Evolutionary conservation across 2,797 vertebrate species (phyloP).

Genomic region (Halcyon badia): DNA sequence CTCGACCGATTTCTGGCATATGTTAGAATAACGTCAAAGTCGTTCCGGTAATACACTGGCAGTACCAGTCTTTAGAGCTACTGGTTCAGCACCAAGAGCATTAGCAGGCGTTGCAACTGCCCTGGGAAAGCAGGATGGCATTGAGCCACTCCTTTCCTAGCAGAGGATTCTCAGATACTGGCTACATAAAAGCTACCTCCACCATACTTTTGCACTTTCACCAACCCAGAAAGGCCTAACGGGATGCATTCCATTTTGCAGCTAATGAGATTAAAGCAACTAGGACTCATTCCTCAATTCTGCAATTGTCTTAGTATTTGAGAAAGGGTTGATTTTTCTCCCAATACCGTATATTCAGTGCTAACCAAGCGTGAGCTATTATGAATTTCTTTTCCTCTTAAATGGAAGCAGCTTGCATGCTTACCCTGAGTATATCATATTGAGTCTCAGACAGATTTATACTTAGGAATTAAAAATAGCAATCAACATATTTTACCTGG

Average conservation of each 20-base stretch:
- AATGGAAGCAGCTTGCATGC: neutral
- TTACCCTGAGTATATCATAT: neutral
- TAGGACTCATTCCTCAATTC: neutral
- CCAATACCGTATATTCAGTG: neutral
- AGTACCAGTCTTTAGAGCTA: neutral
- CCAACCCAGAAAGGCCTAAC: neutral
- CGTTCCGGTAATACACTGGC: neutral
- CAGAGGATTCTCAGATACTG: neutral
- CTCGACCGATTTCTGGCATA: neutral
- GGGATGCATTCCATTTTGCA: neutral
- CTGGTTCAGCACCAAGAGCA: slow-evolving; percentile 31
- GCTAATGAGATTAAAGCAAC: neutral
- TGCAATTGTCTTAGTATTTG: neutral
- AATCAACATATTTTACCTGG: neutral
- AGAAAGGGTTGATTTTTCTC: neutral
- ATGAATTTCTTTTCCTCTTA: neutral
- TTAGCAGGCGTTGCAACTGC: neutral
- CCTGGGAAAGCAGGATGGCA: neutral
- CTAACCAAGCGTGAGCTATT: neutral
- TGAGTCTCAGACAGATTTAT: neutral
- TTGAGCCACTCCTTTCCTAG: neutral
- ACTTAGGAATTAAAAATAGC: neutral
- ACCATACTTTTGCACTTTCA: neutral
- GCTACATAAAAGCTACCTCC: neutral
- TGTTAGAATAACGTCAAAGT: neutral